These are phyloP conservation scores for Pseudorasbora parva DNA, from an alignment of 2,113 vertebrate genomes.

Conservation along the genomic window DNA sequence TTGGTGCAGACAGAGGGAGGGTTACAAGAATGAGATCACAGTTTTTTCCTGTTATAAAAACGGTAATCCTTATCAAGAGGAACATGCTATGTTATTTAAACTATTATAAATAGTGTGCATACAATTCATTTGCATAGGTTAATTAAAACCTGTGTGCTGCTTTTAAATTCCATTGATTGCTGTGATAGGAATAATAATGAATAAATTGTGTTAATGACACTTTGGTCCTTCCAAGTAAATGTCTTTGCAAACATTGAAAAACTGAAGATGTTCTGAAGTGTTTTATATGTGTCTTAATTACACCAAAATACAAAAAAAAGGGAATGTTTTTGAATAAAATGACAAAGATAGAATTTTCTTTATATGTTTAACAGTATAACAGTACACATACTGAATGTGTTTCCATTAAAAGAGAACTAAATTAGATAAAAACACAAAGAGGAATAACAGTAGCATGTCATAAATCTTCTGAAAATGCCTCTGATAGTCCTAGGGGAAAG, in stretches of 20 bases:
- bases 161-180: constrained; percentile 64
- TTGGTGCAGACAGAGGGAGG: constrained; percentile 39
- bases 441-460: not conserved
- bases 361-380: not conserved
- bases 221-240: constrained; percentile 48
- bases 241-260: constrained; percentile 41
- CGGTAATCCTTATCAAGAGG: constrained; percentile 61
- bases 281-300: constrained; percentile 10
- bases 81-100: constrained; percentile 63
- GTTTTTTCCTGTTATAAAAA: constrained; percentile 46
- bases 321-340: constrained; percentile 23
- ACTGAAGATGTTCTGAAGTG: constrained; percentile 1
- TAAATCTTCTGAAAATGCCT: not conserved
- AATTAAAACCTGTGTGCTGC: constrained; percentile 74
- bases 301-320: not conserved
- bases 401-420: not conserved
- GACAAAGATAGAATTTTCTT: not conserved
- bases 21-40: constrained; percentile 52
- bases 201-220: constrained; percentile 64
- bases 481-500: not conserved
- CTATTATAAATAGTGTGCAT: constrained; percentile 65
- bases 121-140: constrained; percentile 75
- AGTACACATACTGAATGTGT: not conserved
- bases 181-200: constrained; percentile 73
- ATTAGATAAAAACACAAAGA: not conserved